Evolutionary conservation across 2,113 vertebrate species (phyloP).

Genomic region (Leucosticte australis): DNA sequence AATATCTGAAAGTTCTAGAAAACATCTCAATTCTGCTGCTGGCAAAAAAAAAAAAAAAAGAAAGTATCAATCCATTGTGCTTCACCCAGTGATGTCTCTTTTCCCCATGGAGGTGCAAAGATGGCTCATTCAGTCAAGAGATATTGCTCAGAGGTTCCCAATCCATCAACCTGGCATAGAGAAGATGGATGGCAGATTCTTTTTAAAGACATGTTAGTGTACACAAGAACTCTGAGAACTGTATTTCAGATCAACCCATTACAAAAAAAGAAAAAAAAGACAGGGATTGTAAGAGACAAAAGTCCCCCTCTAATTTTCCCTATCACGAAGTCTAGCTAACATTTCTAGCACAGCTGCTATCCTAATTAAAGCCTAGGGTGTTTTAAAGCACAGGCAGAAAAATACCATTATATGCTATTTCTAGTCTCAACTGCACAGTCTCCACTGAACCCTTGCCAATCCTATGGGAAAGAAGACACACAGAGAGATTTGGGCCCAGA

Average conservation of each 20-base stretch:
- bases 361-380: constrained; percentile 17
- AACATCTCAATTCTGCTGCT: background rate
- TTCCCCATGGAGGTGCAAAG: background rate
- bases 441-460: background rate
- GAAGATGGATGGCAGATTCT: constrained; percentile 44
- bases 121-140: constrained; percentile 38
- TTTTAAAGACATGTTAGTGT: constrained; percentile 44
- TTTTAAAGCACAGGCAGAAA: constrained; percentile 29
- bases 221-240: constrained; percentile 9
- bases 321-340: background rate
- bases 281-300: background rate
- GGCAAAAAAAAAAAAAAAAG: background rate
- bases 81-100: background rate
- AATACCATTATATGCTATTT: background rate
- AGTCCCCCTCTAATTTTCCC: background rate
- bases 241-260: constrained; percentile 23
- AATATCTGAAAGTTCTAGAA: background rate
- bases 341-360: constrained; percentile 4
- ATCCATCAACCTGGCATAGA: constrained; percentile 53
- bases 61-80: background rate
- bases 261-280: background rate
- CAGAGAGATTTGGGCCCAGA: background rate
- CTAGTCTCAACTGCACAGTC: background rate
- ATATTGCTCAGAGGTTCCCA: constrained; percentile 34
- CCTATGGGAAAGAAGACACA: background rate